Evolutionary conservation across 2,888 invertebrate species (phyloP).

Genomic region (Hermodice carunculata): DNA sequence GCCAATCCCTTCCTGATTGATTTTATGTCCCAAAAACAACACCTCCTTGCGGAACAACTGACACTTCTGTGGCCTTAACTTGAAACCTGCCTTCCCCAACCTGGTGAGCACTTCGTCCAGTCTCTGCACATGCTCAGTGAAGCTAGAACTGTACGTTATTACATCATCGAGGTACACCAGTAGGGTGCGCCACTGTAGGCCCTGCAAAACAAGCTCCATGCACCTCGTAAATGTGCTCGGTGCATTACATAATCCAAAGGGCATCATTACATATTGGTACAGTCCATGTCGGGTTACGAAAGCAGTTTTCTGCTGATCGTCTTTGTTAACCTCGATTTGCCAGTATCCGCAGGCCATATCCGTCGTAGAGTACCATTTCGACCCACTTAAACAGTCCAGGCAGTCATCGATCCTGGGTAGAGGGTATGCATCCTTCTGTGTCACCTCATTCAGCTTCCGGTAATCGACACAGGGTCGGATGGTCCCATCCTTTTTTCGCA

Average conservation of each 20-base stretch:
- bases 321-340: constrained; percentile 16
- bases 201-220: constrained; percentile 15
- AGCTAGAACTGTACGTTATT: neutral
- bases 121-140: constrained; percentile 10
- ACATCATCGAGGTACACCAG: constrained; percentile 33
- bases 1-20: neutral
- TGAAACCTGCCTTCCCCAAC: constrained; percentile 1
- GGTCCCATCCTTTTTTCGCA: constrained; percentile 4
- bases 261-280: constrained; percentile 24
- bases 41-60: neutral
- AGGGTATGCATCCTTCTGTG: neutral
- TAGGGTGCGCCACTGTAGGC: constrained; percentile 8
- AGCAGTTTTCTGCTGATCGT: constrained; percentile 20
- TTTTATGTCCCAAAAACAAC: constrained; percentile 2
- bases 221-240: constrained; percentile 27
- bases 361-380: constrained; percentile 13
- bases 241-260: constrained; percentile 29
- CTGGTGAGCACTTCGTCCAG: constrained; percentile 14
- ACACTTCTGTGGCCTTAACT: neutral
- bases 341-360: constrained; percentile 28
- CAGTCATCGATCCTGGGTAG: constrained; percentile 3
- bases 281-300: constrained; percentile 18
- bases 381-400: neutral
- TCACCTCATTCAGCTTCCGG: neutral
- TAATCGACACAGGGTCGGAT: constrained; percentile 4